Evolutionary conservation across 2,888 invertebrate genomes (phyloP).

Genomic region (Notodromas monacha): DNA sequence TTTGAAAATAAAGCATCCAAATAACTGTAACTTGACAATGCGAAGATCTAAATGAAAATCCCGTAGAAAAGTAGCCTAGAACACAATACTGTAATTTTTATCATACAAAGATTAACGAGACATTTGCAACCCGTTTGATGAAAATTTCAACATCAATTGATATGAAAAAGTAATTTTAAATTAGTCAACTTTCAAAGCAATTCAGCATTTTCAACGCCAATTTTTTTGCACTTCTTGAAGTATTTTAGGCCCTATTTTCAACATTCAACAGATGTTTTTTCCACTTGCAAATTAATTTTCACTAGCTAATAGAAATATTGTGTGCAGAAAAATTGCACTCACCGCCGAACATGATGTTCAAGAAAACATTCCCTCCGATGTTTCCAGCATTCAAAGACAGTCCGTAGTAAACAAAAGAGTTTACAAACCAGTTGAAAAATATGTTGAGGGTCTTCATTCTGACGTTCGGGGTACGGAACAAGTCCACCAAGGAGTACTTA

Average conservation of each 20-base stretch:
- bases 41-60: neutral
- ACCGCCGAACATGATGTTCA: conserved; percentile 11
- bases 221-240: too few relatives aligned
- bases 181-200: too few relatives aligned
- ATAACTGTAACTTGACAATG: neutral
- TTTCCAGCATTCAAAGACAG: conserved; percentile 11
- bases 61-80: neutral
- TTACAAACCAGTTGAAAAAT: conserved; percentile 10
- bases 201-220: too few relatives aligned
- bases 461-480: neutral
- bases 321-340: too few relatives aligned
- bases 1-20: conserved; percentile 1
- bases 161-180: too few relatives aligned
- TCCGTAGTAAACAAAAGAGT: conserved; percentile 12
- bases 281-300: too few relatives aligned
- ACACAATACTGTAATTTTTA: neutral
- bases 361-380: conserved; percentile 10
- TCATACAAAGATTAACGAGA: too few relatives aligned
- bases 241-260: too few relatives aligned
- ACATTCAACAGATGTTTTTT: too few relatives aligned
- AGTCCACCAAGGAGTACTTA: neutral
- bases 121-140: too few relatives aligned
- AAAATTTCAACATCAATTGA: too few relatives aligned
- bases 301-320: too few relatives aligned
- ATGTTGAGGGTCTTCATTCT: neutral